These are phyloP conservation scores for Eumaeus atala DNA, from an alignment of 1,140 invertebrate genomes.

Conservation along the genomic window DNA sequence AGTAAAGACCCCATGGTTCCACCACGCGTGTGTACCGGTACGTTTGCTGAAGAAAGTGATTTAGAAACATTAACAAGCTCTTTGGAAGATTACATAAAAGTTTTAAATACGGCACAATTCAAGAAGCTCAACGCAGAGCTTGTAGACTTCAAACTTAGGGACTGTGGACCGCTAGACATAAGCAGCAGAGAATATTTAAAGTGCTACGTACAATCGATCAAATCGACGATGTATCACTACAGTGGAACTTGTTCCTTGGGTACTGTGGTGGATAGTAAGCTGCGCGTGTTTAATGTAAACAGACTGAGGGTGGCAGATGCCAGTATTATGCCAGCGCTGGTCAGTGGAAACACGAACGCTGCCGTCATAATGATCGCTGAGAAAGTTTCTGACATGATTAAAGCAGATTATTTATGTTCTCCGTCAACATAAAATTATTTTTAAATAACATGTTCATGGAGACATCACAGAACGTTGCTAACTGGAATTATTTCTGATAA, in stretches of 20 bases:
- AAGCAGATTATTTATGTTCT: neutral
- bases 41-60: slow-evolving; percentile 65
- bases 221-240: slow-evolving; percentile 15
- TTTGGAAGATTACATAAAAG: slow-evolving; percentile 23
- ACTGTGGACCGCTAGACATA: neutral
- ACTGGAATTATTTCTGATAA: no score
- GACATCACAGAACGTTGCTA: no score
- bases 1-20: slow-evolving; percentile 73
- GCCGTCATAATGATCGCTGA: neutral
- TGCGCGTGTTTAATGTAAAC: neutral
- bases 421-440: no score
- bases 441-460: no score
- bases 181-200: slow-evolving; percentile 20
- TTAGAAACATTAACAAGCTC: slow-evolving; percentile 30
- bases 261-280: slow-evolving; percentile 8
- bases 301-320: slow-evolving; percentile 4
- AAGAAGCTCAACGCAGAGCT: slow-evolving; percentile 20
- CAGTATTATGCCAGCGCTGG: neutral
- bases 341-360: neutral
- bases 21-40: slow-evolving; percentile 77
- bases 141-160: slow-evolving; percentile 10
- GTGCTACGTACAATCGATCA: slow-evolving; percentile 21
- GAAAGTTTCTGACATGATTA: slow-evolving; percentile 9
- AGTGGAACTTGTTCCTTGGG: slow-evolving; percentile 63
- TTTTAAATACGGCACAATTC: slow-evolving; percentile 26